phyloP scores from a whole-genome alignment of 2,888 invertebrate genomes.

The Metopia argyrocephala region DNA sequence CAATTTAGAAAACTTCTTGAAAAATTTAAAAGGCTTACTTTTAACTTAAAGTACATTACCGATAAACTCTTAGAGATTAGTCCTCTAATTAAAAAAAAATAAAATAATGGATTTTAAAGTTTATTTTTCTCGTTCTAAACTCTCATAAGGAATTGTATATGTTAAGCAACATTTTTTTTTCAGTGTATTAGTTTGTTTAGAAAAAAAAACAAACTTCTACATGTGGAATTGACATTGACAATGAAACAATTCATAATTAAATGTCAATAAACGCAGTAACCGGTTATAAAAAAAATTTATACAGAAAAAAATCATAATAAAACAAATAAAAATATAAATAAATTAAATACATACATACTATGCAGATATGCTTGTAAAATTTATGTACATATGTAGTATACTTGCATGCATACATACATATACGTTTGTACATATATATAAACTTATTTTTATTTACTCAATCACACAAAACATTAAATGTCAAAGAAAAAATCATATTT shows the following conservation, averaged over 20 bases:
- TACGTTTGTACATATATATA: neutral
- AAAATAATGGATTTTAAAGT: no score
- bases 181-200: neutral
- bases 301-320: neutral
- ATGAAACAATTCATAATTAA: slow-evolving; percentile 52
- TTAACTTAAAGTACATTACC: no score
- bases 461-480: neutral
- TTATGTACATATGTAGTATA: neutral
- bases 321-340: neutral
- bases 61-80: neutral
- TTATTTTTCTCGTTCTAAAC: no score
- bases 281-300: slow-evolving; percentile 24
- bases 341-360: neutral
- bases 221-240: slow-evolving; percentile 41
- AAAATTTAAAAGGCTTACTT: no score
- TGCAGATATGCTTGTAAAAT: no score
- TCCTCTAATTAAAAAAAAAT: no score
- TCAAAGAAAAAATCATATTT: slow-evolving; percentile 1
- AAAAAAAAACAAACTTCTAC: neutral
- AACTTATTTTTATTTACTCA: no score
- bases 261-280: slow-evolving; percentile 52
- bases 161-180: neutral
- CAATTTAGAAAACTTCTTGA: no score
- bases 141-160: no score
- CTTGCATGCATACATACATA: neutral